Evolutionary conservation across 92 coral and sea anemone species (phyloP), one percentile per base, ranked within the genome.

Genomic region (Epizoanthus rinbou): DNA sequence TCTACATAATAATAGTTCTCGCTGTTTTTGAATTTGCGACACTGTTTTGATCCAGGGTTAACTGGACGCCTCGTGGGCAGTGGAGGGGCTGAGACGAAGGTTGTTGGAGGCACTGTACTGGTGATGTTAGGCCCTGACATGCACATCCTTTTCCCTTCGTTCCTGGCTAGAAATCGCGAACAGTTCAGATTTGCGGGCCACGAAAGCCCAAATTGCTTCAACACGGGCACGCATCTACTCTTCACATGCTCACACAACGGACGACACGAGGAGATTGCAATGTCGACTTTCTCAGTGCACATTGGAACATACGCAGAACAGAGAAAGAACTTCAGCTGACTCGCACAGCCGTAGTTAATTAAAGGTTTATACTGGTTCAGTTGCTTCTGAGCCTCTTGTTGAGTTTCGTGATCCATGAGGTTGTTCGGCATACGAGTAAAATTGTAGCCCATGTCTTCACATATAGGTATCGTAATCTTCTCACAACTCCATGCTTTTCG

Each of bases 301-400:
- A 97, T 86, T 11, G 99, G 99, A 50, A 94, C 95, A 74, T 94
- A 94, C 60, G 95, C 92, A 41, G 99, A 97, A 63, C 99, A 97
- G 43, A 97, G 86, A 80, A 97, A 97, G 85, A 97, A 94, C 66
- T 85, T 85, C 87, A 94, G 66, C 58, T 95, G 98, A 15, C 88
- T 84, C 5, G 98, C 98, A 56, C 99, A 97, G 56, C 89, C 89
- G 83, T 80, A 85, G 8, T 75, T 75, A 50, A 97, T 90, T 69
- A 97, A 90, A 33, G 92, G 93, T 10, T 65, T 80, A 60, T 92
- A 92, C 66, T 88, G 92, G 57, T 43, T 35, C 8, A 97, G 85
- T 68, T 90, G 88, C 6, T 76, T 66, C 35, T 97, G 90, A 3
- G 98, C 94, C 62, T 94, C 95, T 5, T 66, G 59, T 76, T 97